Conservation (phyloP, 2,888 invertebrate species). For the Mylabris sibirica region DNA sequence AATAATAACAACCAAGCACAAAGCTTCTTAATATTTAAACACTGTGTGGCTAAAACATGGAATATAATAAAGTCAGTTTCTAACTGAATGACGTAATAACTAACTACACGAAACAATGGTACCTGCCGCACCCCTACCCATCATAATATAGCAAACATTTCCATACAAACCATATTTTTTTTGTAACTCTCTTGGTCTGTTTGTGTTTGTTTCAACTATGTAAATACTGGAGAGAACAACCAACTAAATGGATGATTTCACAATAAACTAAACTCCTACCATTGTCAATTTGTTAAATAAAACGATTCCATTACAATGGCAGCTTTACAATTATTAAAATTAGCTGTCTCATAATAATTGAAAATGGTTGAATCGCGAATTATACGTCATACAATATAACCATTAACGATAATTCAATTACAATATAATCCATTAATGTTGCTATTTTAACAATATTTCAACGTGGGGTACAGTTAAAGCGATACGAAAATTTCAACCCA, state of each 20-base stretch:
- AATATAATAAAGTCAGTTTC: slow-evolving; percentile 3
- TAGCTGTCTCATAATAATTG: not conserved
- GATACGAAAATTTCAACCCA: not conserved
- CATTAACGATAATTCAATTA: not conserved
- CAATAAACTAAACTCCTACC: not conserved
- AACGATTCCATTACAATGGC: not conserved
- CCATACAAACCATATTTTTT: not conserved
- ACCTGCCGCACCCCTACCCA: slow-evolving; percentile 3
- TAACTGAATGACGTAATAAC: not conserved
- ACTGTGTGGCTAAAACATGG: slow-evolving; percentile 33
- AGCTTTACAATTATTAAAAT: not conserved
- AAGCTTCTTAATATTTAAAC: slow-evolving; percentile 48
- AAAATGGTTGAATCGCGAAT: not conserved
- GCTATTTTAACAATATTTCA: not conserved
- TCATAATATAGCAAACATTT: not conserved
- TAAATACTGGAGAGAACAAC: not conserved
- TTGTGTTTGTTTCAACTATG: not conserved
- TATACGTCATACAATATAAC: not conserved
- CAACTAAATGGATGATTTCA: not conserved
- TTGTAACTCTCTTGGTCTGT: too few species aligned
- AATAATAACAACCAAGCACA: slow-evolving; percentile 50
- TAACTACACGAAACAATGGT: not conserved
- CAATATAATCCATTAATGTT: not conserved
- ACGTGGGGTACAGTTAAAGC: not conserved
- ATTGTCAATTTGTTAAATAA: not conserved